These are phyloP conservation scores for Leptinotarsa lineolata DNA, from an alignment of 1,140 invertebrate species.

Conservation along the genomic window DNA sequence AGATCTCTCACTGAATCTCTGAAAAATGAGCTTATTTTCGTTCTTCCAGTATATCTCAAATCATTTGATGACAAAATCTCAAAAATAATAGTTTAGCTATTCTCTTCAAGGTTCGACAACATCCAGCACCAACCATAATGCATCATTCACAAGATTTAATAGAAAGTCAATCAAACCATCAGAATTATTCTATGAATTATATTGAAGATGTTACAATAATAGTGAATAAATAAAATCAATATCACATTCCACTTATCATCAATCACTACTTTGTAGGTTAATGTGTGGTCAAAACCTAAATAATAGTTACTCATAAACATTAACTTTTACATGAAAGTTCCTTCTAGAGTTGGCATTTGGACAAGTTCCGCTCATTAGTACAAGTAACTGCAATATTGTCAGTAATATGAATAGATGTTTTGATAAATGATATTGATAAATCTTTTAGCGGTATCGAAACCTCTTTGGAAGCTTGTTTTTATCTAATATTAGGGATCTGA, in stretches of 20 bases:
- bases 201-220: too few relatives aligned
- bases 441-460: conserved; percentile 37
- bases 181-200: too few relatives aligned
- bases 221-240: neutral
- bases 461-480: conserved; percentile 32
- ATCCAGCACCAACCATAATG: too few relatives aligned
- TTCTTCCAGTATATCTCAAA: too few relatives aligned
- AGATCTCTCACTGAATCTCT: too few relatives aligned
- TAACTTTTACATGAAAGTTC: conserved; percentile 75
- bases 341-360: conserved; percentile 55
- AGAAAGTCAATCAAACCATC: too few relatives aligned
- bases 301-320: conserved; percentile 95
- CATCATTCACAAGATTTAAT: too few relatives aligned
- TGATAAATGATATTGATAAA: conserved; percentile 36
- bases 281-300: conserved; percentile 89
- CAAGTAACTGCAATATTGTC: conserved; percentile 22
- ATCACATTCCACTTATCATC: conserved; percentile 8
- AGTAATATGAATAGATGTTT: conserved; percentile 27
- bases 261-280: conserved; percentile 50
- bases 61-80: too few relatives aligned
- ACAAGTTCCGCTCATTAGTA: conserved; percentile 20
- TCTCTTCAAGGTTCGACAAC: too few relatives aligned
- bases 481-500: conserved; percentile 26
- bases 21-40: too few relatives aligned
- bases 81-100: too few relatives aligned